Percentiles rank a stretch among this genome's conserved stretches.
These are phyloP conservation scores for Glaucomys volans DNA, from an alignment of 2,113 vertebrate species.

Conservation along the genomic window DNA sequence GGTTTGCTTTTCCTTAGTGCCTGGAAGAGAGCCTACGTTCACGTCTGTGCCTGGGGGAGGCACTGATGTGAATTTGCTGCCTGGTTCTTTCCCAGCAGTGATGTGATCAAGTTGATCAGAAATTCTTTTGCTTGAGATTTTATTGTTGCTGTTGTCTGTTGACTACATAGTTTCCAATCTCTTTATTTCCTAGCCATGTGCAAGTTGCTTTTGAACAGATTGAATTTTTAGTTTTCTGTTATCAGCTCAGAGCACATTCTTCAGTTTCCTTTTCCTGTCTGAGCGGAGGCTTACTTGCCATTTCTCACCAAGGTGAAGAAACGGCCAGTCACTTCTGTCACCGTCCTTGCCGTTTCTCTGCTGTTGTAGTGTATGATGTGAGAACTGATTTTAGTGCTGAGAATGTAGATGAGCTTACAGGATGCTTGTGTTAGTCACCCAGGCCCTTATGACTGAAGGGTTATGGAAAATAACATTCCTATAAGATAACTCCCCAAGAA, in stretches of 20 bases:
- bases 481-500: no score
- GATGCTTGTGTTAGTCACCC: constrained; percentile 55
- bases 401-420: constrained; percentile 43
- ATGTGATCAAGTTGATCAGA: constrained; percentile 81
- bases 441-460: constrained; percentile 46
- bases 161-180: constrained; percentile 66
- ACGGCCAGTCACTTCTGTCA: constrained; percentile 67
- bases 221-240: constrained; percentile 77
- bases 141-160: constrained; percentile 20
- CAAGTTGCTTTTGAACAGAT: constrained; percentile 69
- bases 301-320: constrained; percentile 76
- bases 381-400: constrained; percentile 66
- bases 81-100: constrained; percentile 80
- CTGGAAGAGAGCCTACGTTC: constrained; percentile 76
- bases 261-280: constrained; percentile 70
- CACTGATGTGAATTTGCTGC: constrained; percentile 61
- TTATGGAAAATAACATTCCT: no score
- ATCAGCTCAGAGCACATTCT: constrained; percentile 75
- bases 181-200: constrained; percentile 61
- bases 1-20: constrained; percentile 75
- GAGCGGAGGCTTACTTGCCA: constrained; percentile 67
- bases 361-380: constrained; percentile 63
- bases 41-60: constrained; percentile 76
- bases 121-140: constrained; percentile 81
- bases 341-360: constrained; percentile 76